Evolutionary conservation across 2,797 vertebrate genomes (phyloP).

Genomic region (Lepus townsendii): DNA sequence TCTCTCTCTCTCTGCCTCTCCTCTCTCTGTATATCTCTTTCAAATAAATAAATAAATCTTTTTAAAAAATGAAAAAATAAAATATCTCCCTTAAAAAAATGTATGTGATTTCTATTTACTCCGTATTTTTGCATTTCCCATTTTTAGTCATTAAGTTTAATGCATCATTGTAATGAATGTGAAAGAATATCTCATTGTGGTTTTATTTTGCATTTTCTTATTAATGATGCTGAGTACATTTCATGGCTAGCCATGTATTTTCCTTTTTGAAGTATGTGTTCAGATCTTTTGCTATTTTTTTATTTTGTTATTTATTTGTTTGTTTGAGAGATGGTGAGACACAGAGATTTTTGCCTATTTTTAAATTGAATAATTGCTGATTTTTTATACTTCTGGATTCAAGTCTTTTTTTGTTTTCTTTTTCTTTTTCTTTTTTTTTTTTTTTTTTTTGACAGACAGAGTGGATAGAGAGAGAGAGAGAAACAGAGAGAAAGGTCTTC

Average conservation of each 20-base stretch:
- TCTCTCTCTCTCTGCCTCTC: too few relatives aligned
- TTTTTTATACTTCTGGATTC: constrained; percentile 1
- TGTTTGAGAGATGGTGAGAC: background rate
- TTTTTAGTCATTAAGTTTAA: background rate
- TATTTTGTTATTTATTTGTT: too few relatives aligned
- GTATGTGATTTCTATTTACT: background rate
- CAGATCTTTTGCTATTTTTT: background rate
- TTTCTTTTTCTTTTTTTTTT: too few relatives aligned
- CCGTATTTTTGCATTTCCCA: background rate
- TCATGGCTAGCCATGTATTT: background rate
- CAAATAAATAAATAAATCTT: too few relatives aligned
- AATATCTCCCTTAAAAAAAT: background rate
- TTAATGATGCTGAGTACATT: background rate
- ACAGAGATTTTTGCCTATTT: background rate
- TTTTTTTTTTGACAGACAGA: too few relatives aligned
- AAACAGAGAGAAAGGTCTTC: too few relatives aligned
- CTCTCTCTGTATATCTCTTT: too few relatives aligned
- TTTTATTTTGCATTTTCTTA: background rate
- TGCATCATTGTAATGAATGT: background rate
- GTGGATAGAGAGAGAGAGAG: too few relatives aligned
- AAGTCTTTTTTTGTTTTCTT: background rate
- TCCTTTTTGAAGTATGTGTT: background rate
- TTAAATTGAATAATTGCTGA: background rate
- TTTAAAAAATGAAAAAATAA: too few relatives aligned
- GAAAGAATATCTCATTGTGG: background rate